Evolutionary conservation across 1,140 invertebrate species (phyloP), one percentile per base, ranked within the genome.

Genomic region (Atta colombica): DNA sequence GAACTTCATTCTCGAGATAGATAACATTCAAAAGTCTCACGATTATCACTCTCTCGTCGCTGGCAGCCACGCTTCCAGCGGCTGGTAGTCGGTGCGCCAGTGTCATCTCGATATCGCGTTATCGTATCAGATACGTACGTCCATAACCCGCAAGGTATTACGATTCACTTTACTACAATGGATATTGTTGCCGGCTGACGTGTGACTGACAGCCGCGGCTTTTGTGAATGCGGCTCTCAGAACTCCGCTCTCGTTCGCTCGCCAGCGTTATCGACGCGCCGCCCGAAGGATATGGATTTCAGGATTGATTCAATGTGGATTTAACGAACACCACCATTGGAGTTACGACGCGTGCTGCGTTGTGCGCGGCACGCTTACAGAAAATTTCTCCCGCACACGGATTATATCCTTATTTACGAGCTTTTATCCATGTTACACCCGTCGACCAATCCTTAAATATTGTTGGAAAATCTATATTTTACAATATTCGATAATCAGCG

Each of bases 61-160:
- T 88, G 81, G 75, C 77, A 55, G 60, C 55, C 77, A 39, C 49
- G 86, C 88, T 89, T 71, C 89, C 87, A 88, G 28, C 77, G 63
- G 49, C 63, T 91, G 87, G 89, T 90, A 90, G 89, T 88, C 82
- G 68, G 45, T 25, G 80, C 28, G 14, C 45, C 63, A 87, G 90
- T 91, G 90, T 91, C 90, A 91, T 91, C 90, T 91, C 89, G 89
- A 87, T 91, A 91, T 91, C 90, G 84, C 60, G 90, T 75, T 84
- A 91, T 91, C 90, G 89, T 80, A 91, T 91, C 90, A 77, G 90
- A 91, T 91, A 90, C 72, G 74, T 78, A 55, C 86, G 89, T 91
- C 89, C 89, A 88, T 90, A 91, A 90, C 90, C 89, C 71, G 84
- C 74, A 72, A 91, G 89, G 89, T 91, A 91, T 91, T 91, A 90